Evolutionary conservation across 1,140 invertebrate species (phyloP), one percentile per base, ranked within the genome.

Genomic region (Xylocopa sonorina): DNA sequence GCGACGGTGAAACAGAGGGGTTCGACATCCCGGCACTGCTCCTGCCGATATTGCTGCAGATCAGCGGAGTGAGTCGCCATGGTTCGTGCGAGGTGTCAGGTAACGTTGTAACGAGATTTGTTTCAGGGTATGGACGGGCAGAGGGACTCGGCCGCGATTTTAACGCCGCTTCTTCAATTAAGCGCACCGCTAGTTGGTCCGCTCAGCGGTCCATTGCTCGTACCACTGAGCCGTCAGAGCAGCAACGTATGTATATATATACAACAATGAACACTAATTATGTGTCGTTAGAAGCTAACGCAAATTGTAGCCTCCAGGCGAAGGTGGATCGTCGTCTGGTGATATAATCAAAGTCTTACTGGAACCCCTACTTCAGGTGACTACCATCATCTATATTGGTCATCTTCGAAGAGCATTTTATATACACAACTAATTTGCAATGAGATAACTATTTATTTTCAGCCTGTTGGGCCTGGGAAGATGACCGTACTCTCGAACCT

Each of bases 141-240:
- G 76, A 90, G 88, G 0, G 91, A 93, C 48, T 80, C 90, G 9
- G 88, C 78, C 5, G 91, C 90, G 0, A 72, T 92, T 53, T 50
- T 92, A 53, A 88, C 87, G 9, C 91, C 92, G 3, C 6, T 92
- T 7, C 51, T 93, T 50, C 79, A 87, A 16, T 53, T 92, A 0
- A 41, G 89, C 24, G 90, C 84, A 0, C 92, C 92, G 3, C 72
- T 93, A 7, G 88, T 90, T 43, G 91, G 92, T 1, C 91, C 91
- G 0, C 71, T 93, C 2, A 18, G 87, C 0, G 91, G 89, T 4
- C 92, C 92, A 0, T 4, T 92, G 2, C 78, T 89, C 29, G 89
- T 89, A 2, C 92, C 92, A 3, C 16, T 92, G 38, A 87, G 89
- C 24, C 80, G 85, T 41, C 68, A 87, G 24, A 91, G 81, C 43